phyloP scores from a whole-genome alignment of 2,888 invertebrate species.

The Drosophila algonquin region DNA sequence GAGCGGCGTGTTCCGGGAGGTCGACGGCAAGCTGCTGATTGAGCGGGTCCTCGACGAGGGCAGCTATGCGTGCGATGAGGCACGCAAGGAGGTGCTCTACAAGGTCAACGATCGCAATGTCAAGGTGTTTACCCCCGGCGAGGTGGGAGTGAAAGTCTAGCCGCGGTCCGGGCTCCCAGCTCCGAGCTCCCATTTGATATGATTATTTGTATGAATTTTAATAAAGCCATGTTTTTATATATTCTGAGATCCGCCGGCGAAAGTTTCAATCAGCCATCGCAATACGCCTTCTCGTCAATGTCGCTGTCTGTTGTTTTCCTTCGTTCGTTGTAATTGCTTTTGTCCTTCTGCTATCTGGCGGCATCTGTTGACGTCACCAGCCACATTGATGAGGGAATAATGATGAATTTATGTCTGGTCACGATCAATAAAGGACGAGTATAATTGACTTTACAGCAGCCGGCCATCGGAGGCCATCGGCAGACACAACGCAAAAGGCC shows the following conservation, averaged over 20 bases:
- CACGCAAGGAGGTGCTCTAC: conserved; percentile 84
- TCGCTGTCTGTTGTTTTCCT: conserved; percentile 21
- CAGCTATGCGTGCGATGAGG: conserved; percentile 68
- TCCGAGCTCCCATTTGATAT: conserved; percentile 4
- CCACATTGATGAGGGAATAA: conserved; percentile 43
- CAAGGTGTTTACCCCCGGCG: conserved; percentile 89
- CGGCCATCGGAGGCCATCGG: not conserved
- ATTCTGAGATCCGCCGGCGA: conserved; percentile 20
- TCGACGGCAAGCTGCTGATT: conserved; percentile 87
- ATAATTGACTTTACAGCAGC: conserved; percentile 56
- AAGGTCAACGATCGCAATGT: conserved; percentile 91
- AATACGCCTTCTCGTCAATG: not conserved
- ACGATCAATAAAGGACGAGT: conserved; percentile 46
- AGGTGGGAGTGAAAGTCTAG: conserved; percentile 82
- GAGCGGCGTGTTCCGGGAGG: conserved; percentile 89
- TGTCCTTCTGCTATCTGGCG: conserved; percentile 35
- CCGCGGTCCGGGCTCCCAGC: not conserved
- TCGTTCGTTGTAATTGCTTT: conserved; percentile 37
- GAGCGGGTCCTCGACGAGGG: conserved; percentile 68
- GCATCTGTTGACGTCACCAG: conserved; percentile 63
- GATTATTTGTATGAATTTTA: conserved; percentile 59
- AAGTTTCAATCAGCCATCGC: conserved; percentile 2
- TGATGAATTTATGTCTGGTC: conserved; percentile 77
- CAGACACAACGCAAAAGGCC: conserved; percentile 22
- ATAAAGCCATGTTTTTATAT: conserved; percentile 71